phyloP scores from a whole-genome alignment of 2,113 vertebrate genomes.

The Sinosuthora webbiana region DNA sequence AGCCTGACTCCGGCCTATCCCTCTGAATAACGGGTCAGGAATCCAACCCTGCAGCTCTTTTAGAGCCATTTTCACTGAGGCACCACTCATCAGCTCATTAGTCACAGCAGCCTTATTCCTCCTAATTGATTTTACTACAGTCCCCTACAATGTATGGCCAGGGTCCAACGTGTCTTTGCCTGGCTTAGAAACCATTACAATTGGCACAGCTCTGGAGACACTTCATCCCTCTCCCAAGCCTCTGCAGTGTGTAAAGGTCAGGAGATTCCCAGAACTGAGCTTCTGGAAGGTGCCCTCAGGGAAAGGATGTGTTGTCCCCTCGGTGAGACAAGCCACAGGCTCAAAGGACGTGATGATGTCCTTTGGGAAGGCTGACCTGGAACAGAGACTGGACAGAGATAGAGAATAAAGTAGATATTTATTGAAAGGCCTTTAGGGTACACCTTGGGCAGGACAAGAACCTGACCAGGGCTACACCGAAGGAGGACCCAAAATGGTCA shows the following conservation, averaged over 20 bases:
- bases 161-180: neutral
- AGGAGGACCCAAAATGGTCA: too few species aligned
- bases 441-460: too few species aligned
- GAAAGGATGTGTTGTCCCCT: neutral
- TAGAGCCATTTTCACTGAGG: neutral
- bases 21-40: conserved; percentile 1
- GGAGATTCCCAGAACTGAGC: neutral
- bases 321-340: accelerated
- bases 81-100: conserved; percentile 50
- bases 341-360: neutral
- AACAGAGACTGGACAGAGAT: neutral
- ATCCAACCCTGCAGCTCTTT: conserved; percentile 34
- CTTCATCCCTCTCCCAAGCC: neutral
- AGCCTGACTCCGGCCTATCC: neutral
- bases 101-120: conserved; percentile 40
- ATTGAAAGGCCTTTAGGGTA: too few species aligned
- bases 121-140: conserved; percentile 48
- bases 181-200: neutral
- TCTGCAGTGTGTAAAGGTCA: accelerated
- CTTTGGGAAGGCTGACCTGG: neutral
- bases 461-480: too few species aligned
- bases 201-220: neutral
- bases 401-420: too few species aligned
- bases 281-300: neutral
- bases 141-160: conserved; percentile 8